Conservation (phyloP, 2,797 vertebrate species). For the Sparidentex hasta region DNA sequence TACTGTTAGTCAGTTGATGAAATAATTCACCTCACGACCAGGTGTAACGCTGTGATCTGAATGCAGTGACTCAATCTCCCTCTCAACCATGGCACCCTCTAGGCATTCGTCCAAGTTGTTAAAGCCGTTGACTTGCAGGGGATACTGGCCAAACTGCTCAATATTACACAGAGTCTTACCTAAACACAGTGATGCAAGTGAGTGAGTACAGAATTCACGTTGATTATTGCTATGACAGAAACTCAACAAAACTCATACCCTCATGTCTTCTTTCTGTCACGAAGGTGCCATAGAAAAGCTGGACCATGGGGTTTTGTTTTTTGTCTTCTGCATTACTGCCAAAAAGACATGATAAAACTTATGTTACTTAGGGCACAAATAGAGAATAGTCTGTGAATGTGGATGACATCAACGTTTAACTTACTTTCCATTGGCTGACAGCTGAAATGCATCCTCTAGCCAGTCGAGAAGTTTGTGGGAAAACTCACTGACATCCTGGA, state of each 20-base stretch:
- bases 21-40: conserved; percentile 89
- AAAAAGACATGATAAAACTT: conserved; percentile 5
- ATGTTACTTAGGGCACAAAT: background rate
- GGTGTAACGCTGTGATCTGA: conserved; percentile 85
- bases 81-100: conserved; percentile 96
- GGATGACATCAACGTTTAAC: conserved; percentile 57
- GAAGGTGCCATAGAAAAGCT: conserved; percentile 97
- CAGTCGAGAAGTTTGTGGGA: conserved; percentile 98
- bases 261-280: conserved; percentile 93
- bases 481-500: conserved; percentile 98
- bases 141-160: conserved; percentile 98
- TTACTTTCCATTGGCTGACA: conserved; percentile 91
- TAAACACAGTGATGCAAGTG: conserved; percentile 49
- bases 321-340: conserved; percentile 89
- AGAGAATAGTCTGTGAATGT: background rate
- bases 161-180: conserved; percentile 93
- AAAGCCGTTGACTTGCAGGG: conserved; percentile 98
- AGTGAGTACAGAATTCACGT: background rate
- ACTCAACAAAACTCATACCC: conserved; percentile 80
- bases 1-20: accelerated
- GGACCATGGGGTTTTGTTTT: conserved; percentile 96
- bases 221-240: background rate
- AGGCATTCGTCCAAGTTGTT: conserved; percentile 94
- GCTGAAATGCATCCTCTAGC: conserved; percentile 96
- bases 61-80: conserved; percentile 89